Conservation (phyloP, 2,797 vertebrate species). For the Chromobotia macracanthus region DNA sequence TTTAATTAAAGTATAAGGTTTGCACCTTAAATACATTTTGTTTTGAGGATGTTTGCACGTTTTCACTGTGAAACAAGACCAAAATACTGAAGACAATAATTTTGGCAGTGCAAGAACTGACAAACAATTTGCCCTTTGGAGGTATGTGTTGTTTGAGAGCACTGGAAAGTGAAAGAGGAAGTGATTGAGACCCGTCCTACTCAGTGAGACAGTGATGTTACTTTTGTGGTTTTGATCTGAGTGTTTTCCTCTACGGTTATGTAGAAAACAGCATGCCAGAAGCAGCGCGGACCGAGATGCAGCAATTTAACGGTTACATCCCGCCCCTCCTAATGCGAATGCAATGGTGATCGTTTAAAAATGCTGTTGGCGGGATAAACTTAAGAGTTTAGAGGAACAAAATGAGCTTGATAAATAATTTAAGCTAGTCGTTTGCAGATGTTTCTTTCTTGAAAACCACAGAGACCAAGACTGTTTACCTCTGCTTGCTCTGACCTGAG, state of each 20-base stretch:
- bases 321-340: background rate
- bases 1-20: background rate
- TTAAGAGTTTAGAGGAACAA: conserved; percentile 39
- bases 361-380: conserved; percentile 13
- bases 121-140: conserved; percentile 23
- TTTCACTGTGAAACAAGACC: background rate
- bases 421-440: conserved; percentile 43
- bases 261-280: conserved; percentile 5
- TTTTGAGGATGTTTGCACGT: background rate
- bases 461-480: conserved; percentile 18
- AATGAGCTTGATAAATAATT: conserved; percentile 45
- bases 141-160: conserved; percentile 24
- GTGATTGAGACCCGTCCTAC: conserved; percentile 36
- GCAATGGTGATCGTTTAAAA: conserved; percentile 14
- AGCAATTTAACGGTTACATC: conserved; percentile 18
- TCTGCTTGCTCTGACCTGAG: conserved; percentile 5
- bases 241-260: conserved; percentile 7
- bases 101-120: conserved; percentile 17
- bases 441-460: conserved; percentile 32
- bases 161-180: conserved; percentile 56
- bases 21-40: background rate
- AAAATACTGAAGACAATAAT: background rate
- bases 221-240: conserved; percentile 43
- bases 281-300: background rate
- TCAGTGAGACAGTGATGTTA: conserved; percentile 24